Conservation (phyloP, 2,888 invertebrate genomes). For the Heteromurus nitidus region DNA sequence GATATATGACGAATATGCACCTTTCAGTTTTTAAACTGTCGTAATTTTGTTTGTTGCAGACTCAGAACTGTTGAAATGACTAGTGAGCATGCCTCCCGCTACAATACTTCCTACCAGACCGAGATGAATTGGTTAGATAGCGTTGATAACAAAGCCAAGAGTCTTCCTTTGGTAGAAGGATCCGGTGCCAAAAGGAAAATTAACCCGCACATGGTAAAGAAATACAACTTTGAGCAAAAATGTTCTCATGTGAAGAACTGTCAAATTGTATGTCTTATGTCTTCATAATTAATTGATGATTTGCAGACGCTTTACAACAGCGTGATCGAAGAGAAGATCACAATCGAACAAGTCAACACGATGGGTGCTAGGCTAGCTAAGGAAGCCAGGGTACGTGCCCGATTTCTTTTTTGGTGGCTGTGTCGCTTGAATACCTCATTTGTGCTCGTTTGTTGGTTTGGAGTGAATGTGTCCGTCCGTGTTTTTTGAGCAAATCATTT, state of each 20-base stretch:
- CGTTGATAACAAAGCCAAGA: slow-evolving; percentile 86
- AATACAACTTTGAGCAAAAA: no score
- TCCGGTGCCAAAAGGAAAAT: slow-evolving; percentile 84
- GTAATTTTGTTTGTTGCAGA: slow-evolving; percentile 77
- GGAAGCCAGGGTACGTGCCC: slow-evolving; percentile 73
- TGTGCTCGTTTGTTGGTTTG: background rate
- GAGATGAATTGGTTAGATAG: slow-evolving; percentile 94
- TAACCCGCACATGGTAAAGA: slow-evolving; percentile 88
- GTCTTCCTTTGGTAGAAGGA: slow-evolving; percentile 75
- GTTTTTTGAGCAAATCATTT: slow-evolving; percentile 52
- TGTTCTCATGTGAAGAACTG: no score
- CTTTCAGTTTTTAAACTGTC: slow-evolving; percentile 10
- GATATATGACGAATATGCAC: background rate
- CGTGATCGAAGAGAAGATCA: slow-evolving; percentile 93
- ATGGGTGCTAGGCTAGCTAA: slow-evolving; percentile 73
- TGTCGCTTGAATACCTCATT: background rate
- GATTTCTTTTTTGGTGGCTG: no score
- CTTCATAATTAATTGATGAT: background rate
- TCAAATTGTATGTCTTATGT: no score
- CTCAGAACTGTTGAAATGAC: slow-evolving; percentile 93
- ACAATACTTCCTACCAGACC: slow-evolving; percentile 89
- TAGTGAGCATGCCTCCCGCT: slow-evolving; percentile 91
- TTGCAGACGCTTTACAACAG: slow-evolving; percentile 92
- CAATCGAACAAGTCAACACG: slow-evolving; percentile 82
- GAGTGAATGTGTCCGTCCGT: slow-evolving; percentile 14